Conservation (phyloP, 2,888 invertebrate genomes). For the Amiota minor region DNA sequence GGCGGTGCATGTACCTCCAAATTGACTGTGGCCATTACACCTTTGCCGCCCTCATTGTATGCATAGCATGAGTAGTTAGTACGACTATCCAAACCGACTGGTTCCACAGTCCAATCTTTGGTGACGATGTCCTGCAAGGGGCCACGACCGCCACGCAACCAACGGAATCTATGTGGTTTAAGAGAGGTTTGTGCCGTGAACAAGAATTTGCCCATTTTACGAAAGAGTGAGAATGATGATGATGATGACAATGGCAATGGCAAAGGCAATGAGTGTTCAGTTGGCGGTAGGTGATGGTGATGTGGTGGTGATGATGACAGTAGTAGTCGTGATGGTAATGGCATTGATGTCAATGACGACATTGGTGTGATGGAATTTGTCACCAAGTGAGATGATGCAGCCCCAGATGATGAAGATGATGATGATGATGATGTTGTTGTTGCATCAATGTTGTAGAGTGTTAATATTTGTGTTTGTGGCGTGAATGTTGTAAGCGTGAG, state of each 20-base stretch:
- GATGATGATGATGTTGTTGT: constrained; percentile 37
- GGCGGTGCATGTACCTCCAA: constrained; percentile 88
- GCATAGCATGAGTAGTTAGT: constrained; percentile 93
- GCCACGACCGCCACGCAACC: constrained; percentile 84
- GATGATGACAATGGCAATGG: constrained; percentile 36
- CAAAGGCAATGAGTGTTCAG: constrained; percentile 18
- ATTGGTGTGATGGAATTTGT: constrained; percentile 35
- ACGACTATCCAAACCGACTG: constrained; percentile 87
- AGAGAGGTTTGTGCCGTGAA: constrained; percentile 67
- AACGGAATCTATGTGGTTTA: constrained; percentile 78
- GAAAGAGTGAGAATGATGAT: constrained; percentile 54
- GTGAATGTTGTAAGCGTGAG: constrained; percentile 69
- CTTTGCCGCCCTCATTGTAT: constrained; percentile 88
- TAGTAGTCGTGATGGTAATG: constrained; percentile 22
- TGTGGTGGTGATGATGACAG: background rate
- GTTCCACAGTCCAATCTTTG: constrained; percentile 85
- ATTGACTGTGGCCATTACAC: constrained; percentile 79
- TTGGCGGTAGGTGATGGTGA: background rate
- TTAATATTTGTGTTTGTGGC: constrained; percentile 70
- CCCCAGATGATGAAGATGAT: constrained; percentile 23
- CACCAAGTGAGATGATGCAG: too few relatives aligned
- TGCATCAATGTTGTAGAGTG: constrained; percentile 57
- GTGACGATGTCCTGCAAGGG: constrained; percentile 83
- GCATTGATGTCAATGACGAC: constrained; percentile 26
- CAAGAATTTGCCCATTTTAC: constrained; percentile 71